Conservation (phyloP, 2,797 vertebrate species). For the Microtus californicus region DNA sequence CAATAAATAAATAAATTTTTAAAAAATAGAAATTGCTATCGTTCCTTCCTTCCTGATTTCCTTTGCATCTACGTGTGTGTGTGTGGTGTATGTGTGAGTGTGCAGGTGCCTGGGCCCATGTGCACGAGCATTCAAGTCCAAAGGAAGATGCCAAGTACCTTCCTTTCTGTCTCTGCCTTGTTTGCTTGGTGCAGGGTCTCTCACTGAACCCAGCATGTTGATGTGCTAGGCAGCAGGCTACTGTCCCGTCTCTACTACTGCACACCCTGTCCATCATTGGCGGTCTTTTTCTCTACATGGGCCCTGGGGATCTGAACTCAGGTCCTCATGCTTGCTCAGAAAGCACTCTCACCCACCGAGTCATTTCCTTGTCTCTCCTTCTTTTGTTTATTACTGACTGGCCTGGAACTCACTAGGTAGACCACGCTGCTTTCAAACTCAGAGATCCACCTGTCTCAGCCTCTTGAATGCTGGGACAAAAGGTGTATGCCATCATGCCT, state of each 20-base stretch:
- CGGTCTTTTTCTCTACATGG: neutral
- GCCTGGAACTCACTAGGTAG: neutral
- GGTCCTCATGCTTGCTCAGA: neutral
- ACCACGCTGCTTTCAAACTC: neutral
- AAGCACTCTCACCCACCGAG: neutral
- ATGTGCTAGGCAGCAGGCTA: neutral
- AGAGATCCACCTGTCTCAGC: neutral
- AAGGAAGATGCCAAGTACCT: neutral
- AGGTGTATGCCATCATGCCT: neutral
- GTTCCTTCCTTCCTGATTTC: neutral
- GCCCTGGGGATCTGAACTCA: neutral
- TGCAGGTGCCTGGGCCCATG: neutral
- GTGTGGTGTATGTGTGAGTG: neutral
- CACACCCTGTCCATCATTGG: too few relatives aligned
- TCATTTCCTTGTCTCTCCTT: neutral
- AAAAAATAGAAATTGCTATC: neutral
- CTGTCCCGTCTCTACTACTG: neutral
- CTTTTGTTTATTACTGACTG: neutral
- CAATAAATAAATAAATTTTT: too few relatives aligned
- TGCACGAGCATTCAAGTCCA: neutral
- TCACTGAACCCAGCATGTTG: neutral
- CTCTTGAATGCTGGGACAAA: neutral
- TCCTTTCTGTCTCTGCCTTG: neutral
- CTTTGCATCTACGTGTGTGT: neutral
- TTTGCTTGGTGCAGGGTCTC: neutral